These are phyloP conservation scores for Tenthredo distinguenda DNA, from an alignment of 2,888 invertebrate species.

Conservation along the genomic window DNA sequence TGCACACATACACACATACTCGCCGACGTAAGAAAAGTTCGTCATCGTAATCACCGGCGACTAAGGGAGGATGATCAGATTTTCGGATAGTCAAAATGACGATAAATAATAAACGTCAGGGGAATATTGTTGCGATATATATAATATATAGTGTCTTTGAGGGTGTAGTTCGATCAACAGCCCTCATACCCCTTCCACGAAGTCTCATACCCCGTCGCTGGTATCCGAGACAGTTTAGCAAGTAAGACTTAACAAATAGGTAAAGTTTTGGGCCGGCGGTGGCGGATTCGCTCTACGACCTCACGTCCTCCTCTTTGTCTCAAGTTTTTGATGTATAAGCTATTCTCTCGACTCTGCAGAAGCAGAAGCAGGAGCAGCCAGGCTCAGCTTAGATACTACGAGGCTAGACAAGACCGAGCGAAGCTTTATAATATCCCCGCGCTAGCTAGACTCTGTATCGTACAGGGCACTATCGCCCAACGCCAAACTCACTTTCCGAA, in stretches of 20 bases:
- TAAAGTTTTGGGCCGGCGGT: constrained; percentile 73
- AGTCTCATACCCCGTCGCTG: not conserved
- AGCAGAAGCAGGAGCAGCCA: not conserved
- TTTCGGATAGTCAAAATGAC: not conserved
- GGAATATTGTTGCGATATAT: not conserved
- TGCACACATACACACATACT: too few species aligned
- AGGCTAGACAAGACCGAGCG: constrained; percentile 48
- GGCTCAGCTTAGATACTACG: constrained; percentile 33
- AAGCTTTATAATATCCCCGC: not conserved
- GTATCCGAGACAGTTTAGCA: constrained; percentile 75
- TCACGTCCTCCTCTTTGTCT: constrained; percentile 75
- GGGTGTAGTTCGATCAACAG: not conserved
- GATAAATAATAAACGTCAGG: not conserved
- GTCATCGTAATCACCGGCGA: not conserved
- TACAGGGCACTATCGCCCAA: not conserved
- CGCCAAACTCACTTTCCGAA: not conserved
- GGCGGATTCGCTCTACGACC: constrained; percentile 74
- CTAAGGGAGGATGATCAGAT: not conserved
- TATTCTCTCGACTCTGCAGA: constrained; percentile 62
- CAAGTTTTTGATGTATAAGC: constrained; percentile 78
- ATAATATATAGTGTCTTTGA: not conserved
- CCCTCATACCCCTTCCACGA: not conserved
- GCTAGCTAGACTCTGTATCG: not conserved
- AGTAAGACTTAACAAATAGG: constrained; percentile 78
- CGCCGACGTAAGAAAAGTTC: not conserved